A percentile compares a stretch with the other conserved stretches of the same genome.
Conservation (phyloP, 2,797 vertebrate species). For the Selene dorsalis region DNA sequence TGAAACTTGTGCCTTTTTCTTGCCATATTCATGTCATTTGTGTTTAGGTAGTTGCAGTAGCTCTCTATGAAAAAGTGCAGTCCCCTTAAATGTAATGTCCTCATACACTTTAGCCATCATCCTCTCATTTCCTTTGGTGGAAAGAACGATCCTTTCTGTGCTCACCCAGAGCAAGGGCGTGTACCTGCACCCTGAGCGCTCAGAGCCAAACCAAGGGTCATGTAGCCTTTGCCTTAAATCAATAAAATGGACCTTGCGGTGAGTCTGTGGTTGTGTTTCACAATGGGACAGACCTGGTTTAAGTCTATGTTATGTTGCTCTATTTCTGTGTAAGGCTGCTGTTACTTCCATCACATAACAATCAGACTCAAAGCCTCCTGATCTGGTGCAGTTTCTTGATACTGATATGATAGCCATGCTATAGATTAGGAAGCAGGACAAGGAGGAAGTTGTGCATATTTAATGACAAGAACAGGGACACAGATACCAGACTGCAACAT, state of each 20-base stretch:
- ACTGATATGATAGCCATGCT: slow-evolving; percentile 57
- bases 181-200: slow-evolving; percentile 54
- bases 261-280: slow-evolving; percentile 58
- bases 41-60: slow-evolving; percentile 41
- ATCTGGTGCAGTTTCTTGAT: slow-evolving; percentile 61
- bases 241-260: slow-evolving; percentile 62
- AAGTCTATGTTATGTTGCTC: slow-evolving; percentile 41
- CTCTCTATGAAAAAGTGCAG: slow-evolving; percentile 67
- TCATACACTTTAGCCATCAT: slow-evolving; percentile 73
- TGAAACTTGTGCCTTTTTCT: slow-evolving; percentile 38
- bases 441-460: slow-evolving; percentile 69
- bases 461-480: slow-evolving; percentile 62
- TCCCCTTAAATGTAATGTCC: slow-evolving; percentile 69
- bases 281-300: slow-evolving; percentile 49
- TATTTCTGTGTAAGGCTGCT: slow-evolving; percentile 24
- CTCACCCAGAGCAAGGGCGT: slow-evolving; percentile 65
- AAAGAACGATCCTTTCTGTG: slow-evolving; percentile 74
- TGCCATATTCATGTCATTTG: slow-evolving; percentile 60
- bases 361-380: slow-evolving; percentile 58
- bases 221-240: slow-evolving; percentile 58
- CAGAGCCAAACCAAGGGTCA: slow-evolving; percentile 62
- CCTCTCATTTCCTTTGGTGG: slow-evolving; percentile 81
- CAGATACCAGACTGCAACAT: slow-evolving; percentile 37
- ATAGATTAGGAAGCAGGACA: slow-evolving; percentile 49
- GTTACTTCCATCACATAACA: slow-evolving; percentile 25